Conservation (phyloP, 2,797 vertebrate species). For the Rhincodon typus region DNA sequence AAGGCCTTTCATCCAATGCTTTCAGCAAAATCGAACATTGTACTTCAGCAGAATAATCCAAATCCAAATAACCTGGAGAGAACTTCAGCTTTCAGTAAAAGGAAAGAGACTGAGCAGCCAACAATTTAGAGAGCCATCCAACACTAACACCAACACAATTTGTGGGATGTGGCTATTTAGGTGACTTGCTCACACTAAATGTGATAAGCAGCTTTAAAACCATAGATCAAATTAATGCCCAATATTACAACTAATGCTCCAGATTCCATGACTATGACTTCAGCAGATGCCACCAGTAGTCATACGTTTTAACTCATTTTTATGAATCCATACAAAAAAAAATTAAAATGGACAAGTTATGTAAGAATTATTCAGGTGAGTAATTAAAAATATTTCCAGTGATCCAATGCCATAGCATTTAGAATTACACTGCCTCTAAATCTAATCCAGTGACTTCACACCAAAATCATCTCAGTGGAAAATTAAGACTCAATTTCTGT, state of each 20-base stretch:
- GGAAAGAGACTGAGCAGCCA: not conserved
- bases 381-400: not conserved
- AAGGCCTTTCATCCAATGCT: not conserved
- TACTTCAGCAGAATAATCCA: not conserved
- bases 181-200: not conserved
- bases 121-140: not conserved
- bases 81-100: not conserved
- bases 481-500: not conserved
- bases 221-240: not conserved
- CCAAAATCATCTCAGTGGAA: not conserved
- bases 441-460: not conserved
- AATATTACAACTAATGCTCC: not conserved
- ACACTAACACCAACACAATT: not conserved
- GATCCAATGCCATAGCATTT: not conserved
- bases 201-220: not conserved
- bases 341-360: not conserved
- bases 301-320: not conserved
- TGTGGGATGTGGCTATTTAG: not conserved
- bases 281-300: not conserved
- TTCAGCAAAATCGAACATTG: not conserved
- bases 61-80: not conserved
- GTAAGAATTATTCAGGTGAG: not conserved
- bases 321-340: not conserved
- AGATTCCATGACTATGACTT: not conserved
- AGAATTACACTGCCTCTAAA: not conserved